Base-by-base conservation (phyloP, 2,797 vertebrate genomes). In the Cetoscarus ocellatus region DNA sequence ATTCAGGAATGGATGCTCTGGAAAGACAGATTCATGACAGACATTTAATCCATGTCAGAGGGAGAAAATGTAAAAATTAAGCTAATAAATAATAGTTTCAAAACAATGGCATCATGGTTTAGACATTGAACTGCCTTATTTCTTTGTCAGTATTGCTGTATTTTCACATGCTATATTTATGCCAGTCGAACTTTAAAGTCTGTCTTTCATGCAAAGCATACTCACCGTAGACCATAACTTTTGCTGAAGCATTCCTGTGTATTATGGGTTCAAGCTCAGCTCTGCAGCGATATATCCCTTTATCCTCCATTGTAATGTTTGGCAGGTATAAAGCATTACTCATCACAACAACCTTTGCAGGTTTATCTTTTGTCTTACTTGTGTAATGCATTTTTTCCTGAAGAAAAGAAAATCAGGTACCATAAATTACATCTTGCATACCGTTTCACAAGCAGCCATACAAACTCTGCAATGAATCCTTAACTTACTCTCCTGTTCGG, bases 1-100 rank as follows among this genome's bases (percentile, higher is more conserved):
- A 0, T 83, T 92, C 35, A 98, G 69, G 88, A 93, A 97, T 42
- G 96, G 93, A 78, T 95, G 94, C 57, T 96, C 97, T 98, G 90
- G 54, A 90, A 90, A 40, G 73, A 82, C 68, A 72, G 11, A 81
- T 34, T 17, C 53, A 59, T 10, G 6, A 59, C 11, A 51, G 6
- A 62, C 2, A 57, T 59, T 39, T 0, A 67, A 18, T 55, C 3
- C 6, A 43, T 44, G 17, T 7, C 5, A 19, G 4, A 38, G 1
- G 1, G 54, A 36, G 17, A 34, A 19, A 8, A 58, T 1, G 11
- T 44, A 15, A 54, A 44, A 35, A 15, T 1, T 5, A 11, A 39
- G 38, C 38, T 10, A 27, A 45, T 8, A 40, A 17, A 40, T 38
- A 0, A 36, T n/a, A 49, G 3, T 18, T 49, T 49, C 10, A 17